phyloP scores from a whole-genome alignment of 2,888 invertebrate species.

The Drosophila histrio region DNA sequence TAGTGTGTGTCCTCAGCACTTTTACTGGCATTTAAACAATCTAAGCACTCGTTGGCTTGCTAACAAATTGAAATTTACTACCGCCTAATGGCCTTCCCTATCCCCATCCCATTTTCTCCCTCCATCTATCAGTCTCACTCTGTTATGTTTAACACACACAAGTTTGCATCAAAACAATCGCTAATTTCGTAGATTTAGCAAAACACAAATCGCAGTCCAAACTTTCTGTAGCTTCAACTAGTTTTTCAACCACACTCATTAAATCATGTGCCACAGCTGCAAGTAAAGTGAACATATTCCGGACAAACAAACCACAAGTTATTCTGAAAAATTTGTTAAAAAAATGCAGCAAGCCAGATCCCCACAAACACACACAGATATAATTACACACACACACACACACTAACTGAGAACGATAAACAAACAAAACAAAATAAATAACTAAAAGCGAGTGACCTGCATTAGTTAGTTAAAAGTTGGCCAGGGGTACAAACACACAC shows the following conservation, averaged over 20 bases:
- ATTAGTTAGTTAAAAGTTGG: constrained; percentile 60
- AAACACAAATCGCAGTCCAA: constrained; percentile 21
- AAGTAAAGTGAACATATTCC: constrained; percentile 35
- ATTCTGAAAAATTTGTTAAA: constrained; percentile 49
- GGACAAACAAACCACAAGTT: constrained; percentile 63
- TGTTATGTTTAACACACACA: background rate
- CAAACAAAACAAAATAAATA: constrained; percentile 31
- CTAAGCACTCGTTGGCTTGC: constrained; percentile 42
- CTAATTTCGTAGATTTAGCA: constrained; percentile 24
- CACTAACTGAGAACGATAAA: constrained; percentile 1
- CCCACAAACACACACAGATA: background rate
- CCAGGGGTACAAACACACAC: constrained; percentile 16
- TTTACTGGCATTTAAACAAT: constrained; percentile 53
- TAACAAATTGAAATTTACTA: constrained; percentile 64
- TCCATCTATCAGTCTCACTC: background rate
- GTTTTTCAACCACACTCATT: constrained; percentile 46
- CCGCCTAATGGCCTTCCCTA: constrained; percentile 15
- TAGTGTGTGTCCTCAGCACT: constrained; percentile 1
- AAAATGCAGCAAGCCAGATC: constrained; percentile 19
- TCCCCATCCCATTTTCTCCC: background rate
- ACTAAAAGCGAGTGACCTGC: constrained; percentile 21
- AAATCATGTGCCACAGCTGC: constrained; percentile 32
- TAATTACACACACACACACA: background rate
- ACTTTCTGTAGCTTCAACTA: background rate
- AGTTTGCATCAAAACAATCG: constrained; percentile 12